Evolutionary conservation across 2,888 invertebrate species (phyloP).

Genomic region (Marronus borbonicus): DNA sequence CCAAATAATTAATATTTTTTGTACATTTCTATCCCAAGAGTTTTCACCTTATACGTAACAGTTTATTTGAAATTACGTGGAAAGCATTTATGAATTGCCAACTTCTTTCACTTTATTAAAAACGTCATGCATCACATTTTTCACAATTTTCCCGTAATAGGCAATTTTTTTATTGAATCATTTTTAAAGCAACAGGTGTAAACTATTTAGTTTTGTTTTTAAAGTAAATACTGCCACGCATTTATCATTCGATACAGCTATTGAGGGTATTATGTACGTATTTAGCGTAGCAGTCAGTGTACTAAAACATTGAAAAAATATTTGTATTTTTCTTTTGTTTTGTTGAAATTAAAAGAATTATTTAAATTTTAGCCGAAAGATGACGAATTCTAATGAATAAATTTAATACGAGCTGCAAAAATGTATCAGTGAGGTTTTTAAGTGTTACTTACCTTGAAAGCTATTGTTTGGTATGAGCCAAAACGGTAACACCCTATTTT

Average conservation of each 20-base stretch:
- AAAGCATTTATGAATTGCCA: not conserved
- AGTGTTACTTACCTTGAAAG: conserved; percentile 2
- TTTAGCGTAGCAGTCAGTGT: not conserved
- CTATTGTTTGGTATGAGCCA: conserved; percentile 26
- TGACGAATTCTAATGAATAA: no score
- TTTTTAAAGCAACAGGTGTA: conserved; percentile 42
- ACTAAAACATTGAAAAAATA: not conserved
- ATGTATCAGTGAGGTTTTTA: no score
- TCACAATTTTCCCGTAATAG: not conserved
- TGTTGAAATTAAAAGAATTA: no score
- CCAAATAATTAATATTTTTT: no score
- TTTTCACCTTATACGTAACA: no score
- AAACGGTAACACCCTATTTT: not conserved
- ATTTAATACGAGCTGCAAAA: no score
- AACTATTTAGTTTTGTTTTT: conserved; percentile 45
- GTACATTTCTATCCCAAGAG: no score
- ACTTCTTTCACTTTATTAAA: not conserved
- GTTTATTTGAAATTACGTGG: no score
- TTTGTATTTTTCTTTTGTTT: no score
- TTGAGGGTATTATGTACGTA: conserved; percentile 1
- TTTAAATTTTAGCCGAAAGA: no score
- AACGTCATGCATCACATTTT: not conserved
- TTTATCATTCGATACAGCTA: conserved; percentile 34
- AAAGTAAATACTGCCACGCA: conserved; percentile 42
- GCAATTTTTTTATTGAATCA: conserved; percentile 25